phyloP scores from a whole-genome alignment of 1,140 invertebrate species.

The Drosophila athabasca region DNA sequence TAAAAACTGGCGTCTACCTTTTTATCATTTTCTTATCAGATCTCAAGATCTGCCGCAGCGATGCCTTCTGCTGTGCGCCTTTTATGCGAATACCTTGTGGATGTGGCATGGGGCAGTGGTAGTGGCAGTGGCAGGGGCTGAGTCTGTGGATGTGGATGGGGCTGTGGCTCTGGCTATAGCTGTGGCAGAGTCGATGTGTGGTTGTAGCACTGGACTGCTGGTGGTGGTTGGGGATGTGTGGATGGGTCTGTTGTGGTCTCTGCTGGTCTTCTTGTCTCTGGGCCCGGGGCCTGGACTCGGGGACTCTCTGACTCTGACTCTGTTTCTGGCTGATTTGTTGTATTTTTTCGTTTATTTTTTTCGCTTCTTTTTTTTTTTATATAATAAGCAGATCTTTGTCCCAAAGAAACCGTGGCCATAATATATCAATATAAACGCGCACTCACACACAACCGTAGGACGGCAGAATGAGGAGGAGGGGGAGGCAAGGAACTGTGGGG shows the following conservation, averaged over 20 bases:
- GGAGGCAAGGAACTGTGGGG: background rate
- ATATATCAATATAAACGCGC: constrained; percentile 82
- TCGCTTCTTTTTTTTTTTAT: constrained; percentile 62
- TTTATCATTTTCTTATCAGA: constrained; percentile 84
- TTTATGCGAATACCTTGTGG: constrained; percentile 61
- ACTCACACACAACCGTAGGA: constrained; percentile 41
- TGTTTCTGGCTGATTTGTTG: constrained; percentile 62
- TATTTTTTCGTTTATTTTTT: constrained; percentile 62
- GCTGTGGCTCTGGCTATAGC: constrained; percentile 1
- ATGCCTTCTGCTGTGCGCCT: constrained; percentile 80
- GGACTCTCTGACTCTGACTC: constrained; percentile 35
- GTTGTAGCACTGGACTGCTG: background rate
- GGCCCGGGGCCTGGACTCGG: constrained; percentile 29
- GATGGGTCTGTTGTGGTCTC: constrained; percentile 60
- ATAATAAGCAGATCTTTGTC: constrained; percentile 84
- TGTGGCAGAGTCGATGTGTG: constrained; percentile 9
- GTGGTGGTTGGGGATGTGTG: constrained; percentile 36
- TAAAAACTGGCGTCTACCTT: constrained; percentile 83
- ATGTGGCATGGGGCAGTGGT: constrained; percentile 22
- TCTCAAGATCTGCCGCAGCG: constrained; percentile 82
- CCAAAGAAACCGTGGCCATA: constrained; percentile 83
- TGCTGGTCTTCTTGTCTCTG: constrained; percentile 33
- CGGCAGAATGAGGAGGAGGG: background rate
- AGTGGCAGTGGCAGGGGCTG: constrained; percentile 33
- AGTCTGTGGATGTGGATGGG: background rate